Base-by-base conservation (phyloP, 2,888 invertebrate genomes). In the Microplitis manilae region DNA sequence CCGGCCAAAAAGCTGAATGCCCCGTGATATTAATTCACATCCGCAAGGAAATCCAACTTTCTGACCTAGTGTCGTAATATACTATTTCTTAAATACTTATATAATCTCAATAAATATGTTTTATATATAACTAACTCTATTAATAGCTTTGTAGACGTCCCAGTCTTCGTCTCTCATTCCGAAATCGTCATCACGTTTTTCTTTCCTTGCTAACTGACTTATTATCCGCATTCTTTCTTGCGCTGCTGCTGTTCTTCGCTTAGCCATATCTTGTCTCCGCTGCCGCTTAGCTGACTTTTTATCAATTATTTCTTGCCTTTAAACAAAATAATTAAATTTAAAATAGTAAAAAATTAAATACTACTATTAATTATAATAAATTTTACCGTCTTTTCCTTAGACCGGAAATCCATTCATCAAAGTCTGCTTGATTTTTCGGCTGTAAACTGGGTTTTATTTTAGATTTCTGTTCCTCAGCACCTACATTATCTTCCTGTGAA, bases 171-270 rank as follows among this genome's bases (percentile, higher is more conserved):
- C 98, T 84, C 96, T 93, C 91, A 95, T 94, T 41, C 98, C 98
- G 91, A 98, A 98, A 88, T 98, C 97, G 86, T 97, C 97, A 79
- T 94, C 94, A 83, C 95, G 93, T 84, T 94, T 94, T 84, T 94
- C 94, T 85, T 94, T 94, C 39, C 93, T 91, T 1, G 98, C 97
- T 78, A 98, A 92, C 85, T 96, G 95, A 69, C 97, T 97, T 81
- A 98, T 97, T 83, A 98, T 95, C 83, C 97, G 93, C 98, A 98
- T 98, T 84, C 98, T 93, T 90, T 98, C 97, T 84, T 97, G 97
- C 1, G 97, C 97, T 0, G 98, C 98, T 64, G 95, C 96, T 62
- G 97, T 98, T 85, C 97, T 93, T 39, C 98, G 92, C 87, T 95
- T 94, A 68, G 96, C 96, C 95, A 97, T 96, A 83, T 97, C 97